Conservation (phyloP, 2,888 invertebrate genomes). For the Zygogramma bicolorata region DNA sequence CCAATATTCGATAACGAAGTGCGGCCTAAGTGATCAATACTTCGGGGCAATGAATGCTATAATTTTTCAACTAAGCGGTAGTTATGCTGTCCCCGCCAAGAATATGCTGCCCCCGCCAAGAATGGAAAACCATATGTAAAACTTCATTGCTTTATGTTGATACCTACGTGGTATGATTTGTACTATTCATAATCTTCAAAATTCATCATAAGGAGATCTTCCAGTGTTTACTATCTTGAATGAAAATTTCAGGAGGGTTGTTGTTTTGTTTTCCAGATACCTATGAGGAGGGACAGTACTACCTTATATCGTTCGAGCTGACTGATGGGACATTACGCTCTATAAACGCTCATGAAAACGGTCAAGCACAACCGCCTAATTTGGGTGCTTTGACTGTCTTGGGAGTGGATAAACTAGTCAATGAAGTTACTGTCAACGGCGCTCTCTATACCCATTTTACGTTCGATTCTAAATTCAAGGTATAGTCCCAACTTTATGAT, state of each 20-base stretch:
- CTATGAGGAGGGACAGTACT: constrained; percentile 72
- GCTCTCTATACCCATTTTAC: constrained; percentile 55
- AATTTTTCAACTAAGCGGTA: too few relatives aligned
- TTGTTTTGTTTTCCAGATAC: constrained; percentile 67
- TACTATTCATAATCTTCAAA: too few relatives aligned
- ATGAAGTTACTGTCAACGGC: constrained; percentile 61
- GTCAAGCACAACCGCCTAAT: constrained; percentile 61
- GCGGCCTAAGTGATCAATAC: too few relatives aligned
- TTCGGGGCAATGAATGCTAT: too few relatives aligned
- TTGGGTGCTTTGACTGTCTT: constrained; percentile 60
- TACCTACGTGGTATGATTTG: too few relatives aligned
- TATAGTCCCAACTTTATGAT: too few relatives aligned
- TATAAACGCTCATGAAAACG: constrained; percentile 56
- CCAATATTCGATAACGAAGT: too few relatives aligned
- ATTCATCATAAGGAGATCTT: neutral
- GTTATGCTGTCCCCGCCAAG: too few relatives aligned
- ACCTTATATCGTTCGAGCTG: constrained; percentile 68
- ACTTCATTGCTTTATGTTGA: too few relatives aligned
- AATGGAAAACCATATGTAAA: too few relatives aligned
- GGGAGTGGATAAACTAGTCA: constrained; percentile 58
- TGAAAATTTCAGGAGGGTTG: neutral
- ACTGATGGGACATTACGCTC: constrained; percentile 55
- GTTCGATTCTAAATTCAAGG: constrained; percentile 63
- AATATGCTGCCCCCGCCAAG: too few relatives aligned
- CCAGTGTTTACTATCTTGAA: neutral